phyloP scores from a whole-genome alignment of 2,797 vertebrate genomes.

The Bryconaethiops microstoma region DNA sequence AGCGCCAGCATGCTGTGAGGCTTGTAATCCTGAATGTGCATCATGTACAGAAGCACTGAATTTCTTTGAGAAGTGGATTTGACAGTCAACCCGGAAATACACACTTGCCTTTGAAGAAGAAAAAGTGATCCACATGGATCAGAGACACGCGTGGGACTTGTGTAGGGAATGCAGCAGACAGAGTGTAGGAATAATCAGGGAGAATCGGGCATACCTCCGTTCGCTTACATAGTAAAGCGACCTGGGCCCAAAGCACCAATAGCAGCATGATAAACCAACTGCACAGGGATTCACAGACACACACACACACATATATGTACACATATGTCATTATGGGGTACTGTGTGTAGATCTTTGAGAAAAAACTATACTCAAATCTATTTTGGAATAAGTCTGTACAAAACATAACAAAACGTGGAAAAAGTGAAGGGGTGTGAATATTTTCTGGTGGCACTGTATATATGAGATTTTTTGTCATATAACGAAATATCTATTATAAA shows the following conservation, averaged over 20 bases:
- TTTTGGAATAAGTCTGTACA: too few relatives aligned
- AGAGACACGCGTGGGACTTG: background rate
- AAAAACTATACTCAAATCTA: too few relatives aligned
- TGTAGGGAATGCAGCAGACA: background rate
- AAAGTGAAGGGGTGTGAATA: too few relatives aligned
- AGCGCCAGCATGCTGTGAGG: background rate
- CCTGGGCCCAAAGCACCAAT: background rate
- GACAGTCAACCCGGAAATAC: slow-evolving; percentile 17
- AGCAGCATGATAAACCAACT: slow-evolving; percentile 6
- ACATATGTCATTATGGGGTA: background rate
- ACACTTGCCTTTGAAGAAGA: slow-evolving; percentile 21
- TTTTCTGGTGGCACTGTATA: too few relatives aligned
- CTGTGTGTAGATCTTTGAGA: too few relatives aligned
- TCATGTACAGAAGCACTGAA: slow-evolving; percentile 27
- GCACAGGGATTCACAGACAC: background rate
- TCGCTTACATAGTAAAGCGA: slow-evolving; percentile 23
- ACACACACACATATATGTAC: background rate
- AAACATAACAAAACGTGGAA: too few relatives aligned
- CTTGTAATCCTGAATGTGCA: slow-evolving; percentile 12
- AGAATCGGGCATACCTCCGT: slow-evolving; percentile 5
- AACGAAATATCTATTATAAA: too few relatives aligned
- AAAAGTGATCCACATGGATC: slow-evolving; percentile 13
- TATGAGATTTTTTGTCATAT: too few relatives aligned
- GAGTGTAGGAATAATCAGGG: slow-evolving; percentile 1
- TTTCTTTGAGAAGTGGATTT: slow-evolving; percentile 24